phyloP scores from a whole-genome alignment of 1,140 invertebrate genomes.

The Hyles euphorbiae region DNA sequence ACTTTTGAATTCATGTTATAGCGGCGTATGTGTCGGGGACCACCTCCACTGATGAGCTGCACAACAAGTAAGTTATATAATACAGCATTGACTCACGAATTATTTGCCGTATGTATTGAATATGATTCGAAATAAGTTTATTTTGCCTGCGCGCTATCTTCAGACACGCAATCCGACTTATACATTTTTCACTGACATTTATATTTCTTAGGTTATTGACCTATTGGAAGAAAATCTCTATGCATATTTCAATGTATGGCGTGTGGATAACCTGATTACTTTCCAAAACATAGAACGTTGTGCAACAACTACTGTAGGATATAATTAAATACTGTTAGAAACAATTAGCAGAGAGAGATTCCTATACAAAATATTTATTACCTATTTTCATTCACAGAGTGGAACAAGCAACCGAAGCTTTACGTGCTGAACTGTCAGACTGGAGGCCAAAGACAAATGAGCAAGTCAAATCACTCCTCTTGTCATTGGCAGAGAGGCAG shows the following conservation, averaged over 20 bases:
- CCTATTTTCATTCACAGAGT: constrained; percentile 33
- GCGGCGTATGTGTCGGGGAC: constrained; percentile 44
- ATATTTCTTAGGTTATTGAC: too few relatives aligned
- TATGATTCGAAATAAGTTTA: not conserved
- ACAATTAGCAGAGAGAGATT: too few relatives aligned
- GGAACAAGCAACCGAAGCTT: constrained; percentile 57
- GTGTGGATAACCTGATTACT: too few relatives aligned
- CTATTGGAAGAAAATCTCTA: too few relatives aligned
- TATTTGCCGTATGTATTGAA: not conserved
- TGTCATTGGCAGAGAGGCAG: constrained; percentile 51
- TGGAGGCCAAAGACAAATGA: constrained; percentile 55
- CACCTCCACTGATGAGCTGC: constrained; percentile 37
- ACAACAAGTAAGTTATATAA: constrained; percentile 38
- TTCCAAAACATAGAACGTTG: too few relatives aligned
- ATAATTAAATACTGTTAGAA: too few relatives aligned
- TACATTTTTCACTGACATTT: too few relatives aligned
- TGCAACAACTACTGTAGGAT: too few relatives aligned
- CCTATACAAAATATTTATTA: not conserved
- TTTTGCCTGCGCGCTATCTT: too few relatives aligned
- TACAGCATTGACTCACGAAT: too few relatives aligned
- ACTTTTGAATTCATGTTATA: constrained; percentile 24
- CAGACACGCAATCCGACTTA: too few relatives aligned
- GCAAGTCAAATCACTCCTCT: constrained; percentile 46
- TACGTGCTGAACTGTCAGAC: constrained; percentile 52
- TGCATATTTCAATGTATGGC: too few relatives aligned